Percentiles rank a stretch among this genome's conserved stretches.
phyloP scores from a whole-genome alignment of 92 coral and sea anemone species.

The Phymanthus crucifer region DNA sequence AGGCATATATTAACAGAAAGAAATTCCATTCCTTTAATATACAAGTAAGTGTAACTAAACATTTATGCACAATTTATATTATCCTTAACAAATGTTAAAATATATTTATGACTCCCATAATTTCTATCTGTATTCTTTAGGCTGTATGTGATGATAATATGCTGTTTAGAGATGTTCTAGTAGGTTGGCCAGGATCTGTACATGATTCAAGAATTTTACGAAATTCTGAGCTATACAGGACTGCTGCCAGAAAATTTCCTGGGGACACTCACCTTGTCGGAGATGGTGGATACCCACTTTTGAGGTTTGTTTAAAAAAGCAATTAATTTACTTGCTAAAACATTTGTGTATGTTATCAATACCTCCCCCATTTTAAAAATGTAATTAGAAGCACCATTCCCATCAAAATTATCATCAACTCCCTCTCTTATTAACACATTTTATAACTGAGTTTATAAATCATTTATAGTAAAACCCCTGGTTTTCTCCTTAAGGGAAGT shows the following conservation, averaged over 20 bases:
- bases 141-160: slow-evolving; percentile 46
- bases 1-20: slow-evolving; percentile 9
- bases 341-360: too few relatives aligned
- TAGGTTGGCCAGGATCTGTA: slow-evolving; percentile 62
- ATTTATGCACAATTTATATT: background rate
- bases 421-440: slow-evolving; percentile 1
- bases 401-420: background rate
- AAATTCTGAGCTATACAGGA: slow-evolving; percentile 1
- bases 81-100: background rate
- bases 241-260: slow-evolving; percentile 12
- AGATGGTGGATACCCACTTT: slow-evolving; percentile 20
- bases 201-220: slow-evolving; percentile 32
- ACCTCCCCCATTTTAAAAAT: background rate
- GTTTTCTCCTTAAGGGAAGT: slow-evolving; percentile 9
- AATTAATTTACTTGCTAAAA: slow-evolving; percentile 6
- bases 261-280: slow-evolving; percentile 7
- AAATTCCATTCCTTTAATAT: slow-evolving; percentile 8
- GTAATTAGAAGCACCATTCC: background rate
- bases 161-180: slow-evolving; percentile 37
- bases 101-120: background rate
- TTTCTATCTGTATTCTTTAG: slow-evolving; percentile 19
- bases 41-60: background rate
- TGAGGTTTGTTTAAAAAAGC: slow-evolving; percentile 9
- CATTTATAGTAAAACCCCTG: slow-evolving; percentile 5
- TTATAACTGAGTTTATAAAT: background rate